Percentiles rank a stretch among this genome's conserved stretches.
phyloP scores from a whole-genome alignment of 2,113 vertebrate species.

The Ictalurus furcatus region DNA sequence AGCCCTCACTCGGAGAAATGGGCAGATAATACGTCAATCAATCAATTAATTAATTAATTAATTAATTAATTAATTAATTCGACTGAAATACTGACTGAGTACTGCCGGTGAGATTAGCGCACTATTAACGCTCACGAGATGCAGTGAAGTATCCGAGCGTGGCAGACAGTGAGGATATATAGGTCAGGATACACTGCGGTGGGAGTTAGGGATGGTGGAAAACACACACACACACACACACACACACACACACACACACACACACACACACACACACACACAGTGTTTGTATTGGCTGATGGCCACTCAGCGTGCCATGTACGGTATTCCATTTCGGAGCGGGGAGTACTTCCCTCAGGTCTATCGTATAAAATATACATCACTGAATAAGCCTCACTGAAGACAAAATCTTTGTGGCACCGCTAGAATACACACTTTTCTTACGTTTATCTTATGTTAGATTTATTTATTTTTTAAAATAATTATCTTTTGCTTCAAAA shows the following conservation, averaged over 20 bases:
- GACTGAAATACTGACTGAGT: neutral
- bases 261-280: constrained; percentile 63
- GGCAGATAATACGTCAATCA: neutral
- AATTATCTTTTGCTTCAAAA: no score
- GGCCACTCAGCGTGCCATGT: constrained; percentile 54
- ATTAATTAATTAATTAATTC: no score
- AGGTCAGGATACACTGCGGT: constrained; percentile 72
- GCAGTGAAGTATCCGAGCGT: constrained; percentile 18
- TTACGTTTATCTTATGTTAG: neutral
- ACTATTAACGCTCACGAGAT: neutral
- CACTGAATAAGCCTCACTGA: neutral
- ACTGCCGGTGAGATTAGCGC: constrained; percentile 48
- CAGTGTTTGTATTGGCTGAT: constrained; percentile 66
- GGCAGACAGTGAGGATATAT: constrained; percentile 67
- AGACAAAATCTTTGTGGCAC: neutral
- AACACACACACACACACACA: constrained; percentile 62
- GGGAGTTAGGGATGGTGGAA: constrained; percentile 70
- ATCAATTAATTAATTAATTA: no score
- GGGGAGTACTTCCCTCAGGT: constrained; percentile 49
- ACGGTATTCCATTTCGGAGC: constrained; percentile 49
- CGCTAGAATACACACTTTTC: neutral
- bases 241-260: constrained; percentile 66
- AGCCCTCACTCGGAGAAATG: neutral
- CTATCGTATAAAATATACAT: constrained; percentile 18
- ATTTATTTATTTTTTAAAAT: neutral